Evolutionary conservation across 1,140 invertebrate species (phyloP).

Genomic region (Araneus ventricosus): DNA sequence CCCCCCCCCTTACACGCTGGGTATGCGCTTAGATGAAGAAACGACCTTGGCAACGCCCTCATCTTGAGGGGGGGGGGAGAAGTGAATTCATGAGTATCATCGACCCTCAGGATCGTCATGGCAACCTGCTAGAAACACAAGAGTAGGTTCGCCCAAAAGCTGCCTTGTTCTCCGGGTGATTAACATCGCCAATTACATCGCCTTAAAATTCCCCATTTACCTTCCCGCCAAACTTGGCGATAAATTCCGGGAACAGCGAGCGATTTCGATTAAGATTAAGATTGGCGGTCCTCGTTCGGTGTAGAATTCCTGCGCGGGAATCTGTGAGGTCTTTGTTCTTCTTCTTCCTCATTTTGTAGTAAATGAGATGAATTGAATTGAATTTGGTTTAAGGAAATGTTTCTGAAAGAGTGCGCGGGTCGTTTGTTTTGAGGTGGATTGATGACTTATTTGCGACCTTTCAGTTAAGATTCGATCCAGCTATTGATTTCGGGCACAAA

Average conservation of each 20-base stretch:
- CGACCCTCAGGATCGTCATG: constrained; percentile 45
- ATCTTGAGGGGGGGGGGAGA: background rate
- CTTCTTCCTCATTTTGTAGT: no score
- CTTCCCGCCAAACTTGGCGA: constrained; percentile 49
- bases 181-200: constrained; percentile 64
- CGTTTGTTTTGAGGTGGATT: background rate
- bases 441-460: background rate
- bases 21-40: background rate
- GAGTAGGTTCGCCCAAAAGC: constrained; percentile 5
- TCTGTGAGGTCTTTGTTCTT: background rate
- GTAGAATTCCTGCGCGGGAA: background rate
- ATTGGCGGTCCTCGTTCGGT: background rate
- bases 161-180: constrained; percentile 45
- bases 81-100: constrained; percentile 38
- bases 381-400: constrained; percentile 1
- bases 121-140: constrained; percentile 42
- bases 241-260: constrained; percentile 2
- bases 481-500: no score
- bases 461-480: no score
- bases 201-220: constrained; percentile 53
- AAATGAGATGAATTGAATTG: background rate
- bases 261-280: background rate
- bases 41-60: constrained; percentile 55
- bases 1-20: background rate
- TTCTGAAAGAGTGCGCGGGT: background rate